Evolutionary conservation across 1,140 invertebrate genomes (phyloP).

Genomic region (Aphelinus atriplicis): DNA sequence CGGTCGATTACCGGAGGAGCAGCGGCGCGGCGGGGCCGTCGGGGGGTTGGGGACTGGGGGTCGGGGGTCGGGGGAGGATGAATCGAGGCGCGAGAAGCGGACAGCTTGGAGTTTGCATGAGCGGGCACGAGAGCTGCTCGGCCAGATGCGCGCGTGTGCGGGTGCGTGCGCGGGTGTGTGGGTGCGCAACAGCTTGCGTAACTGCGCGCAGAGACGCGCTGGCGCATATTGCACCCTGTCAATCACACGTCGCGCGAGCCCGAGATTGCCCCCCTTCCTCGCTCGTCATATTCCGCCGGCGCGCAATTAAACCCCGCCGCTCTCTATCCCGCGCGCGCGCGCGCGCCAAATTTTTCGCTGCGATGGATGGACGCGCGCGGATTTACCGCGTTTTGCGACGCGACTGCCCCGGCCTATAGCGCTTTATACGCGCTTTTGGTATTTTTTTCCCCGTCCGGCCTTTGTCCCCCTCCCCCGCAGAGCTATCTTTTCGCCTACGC

Average conservation of each 20-base stretch:
- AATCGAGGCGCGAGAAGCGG: constrained; percentile 41
- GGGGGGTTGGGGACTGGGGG: constrained; percentile 11
- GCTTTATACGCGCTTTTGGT: too few relatives aligned
- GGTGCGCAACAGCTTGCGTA: constrained; percentile 67
- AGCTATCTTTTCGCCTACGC: too few relatives aligned
- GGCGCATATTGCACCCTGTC: constrained; percentile 64
- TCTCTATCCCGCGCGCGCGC: too few relatives aligned
- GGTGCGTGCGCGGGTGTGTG: constrained; percentile 18
- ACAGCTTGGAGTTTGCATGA: constrained; percentile 64
- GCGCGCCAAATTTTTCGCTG: too few relatives aligned
- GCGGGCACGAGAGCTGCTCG: constrained; percentile 49
- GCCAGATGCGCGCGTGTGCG: constrained; percentile 51
- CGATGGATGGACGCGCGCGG: too few relatives aligned
- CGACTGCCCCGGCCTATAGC: too few relatives aligned
- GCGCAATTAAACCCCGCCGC: too few relatives aligned
- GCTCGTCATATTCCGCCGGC: too few relatives aligned
- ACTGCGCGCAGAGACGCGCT: constrained; percentile 50
- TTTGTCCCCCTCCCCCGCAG: too few relatives aligned
- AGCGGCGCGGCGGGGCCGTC: background rate
- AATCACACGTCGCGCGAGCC: constrained; percentile 59
- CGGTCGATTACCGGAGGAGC: constrained; percentile 14
- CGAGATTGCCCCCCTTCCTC: constrained; percentile 16
- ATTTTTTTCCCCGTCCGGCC: too few relatives aligned
- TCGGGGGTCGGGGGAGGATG: background rate
- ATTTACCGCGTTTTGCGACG: too few relatives aligned